Evolutionary conservation across 2,113 vertebrate genomes (phyloP), one percentile per base, ranked within the genome.

Genomic region (Cariama cristata): DNA sequence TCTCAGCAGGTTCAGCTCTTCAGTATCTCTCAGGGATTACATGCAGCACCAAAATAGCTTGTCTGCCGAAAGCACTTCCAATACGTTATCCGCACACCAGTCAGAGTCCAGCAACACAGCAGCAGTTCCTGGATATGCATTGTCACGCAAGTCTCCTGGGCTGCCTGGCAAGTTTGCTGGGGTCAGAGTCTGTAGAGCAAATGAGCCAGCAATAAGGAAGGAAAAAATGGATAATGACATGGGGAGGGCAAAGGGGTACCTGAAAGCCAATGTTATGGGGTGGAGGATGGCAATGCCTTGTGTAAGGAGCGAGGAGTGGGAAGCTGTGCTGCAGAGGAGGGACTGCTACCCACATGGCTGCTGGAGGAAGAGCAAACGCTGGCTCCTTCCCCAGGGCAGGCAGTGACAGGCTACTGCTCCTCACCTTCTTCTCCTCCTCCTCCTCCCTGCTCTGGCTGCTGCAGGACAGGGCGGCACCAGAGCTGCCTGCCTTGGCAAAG

Each of bases 401-500:
- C 85, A 90, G 58, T 56, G 79, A 91, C 90, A 92, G 71, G 93
- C 84, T 87, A 80, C 74, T 63, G 45, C 75, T 93, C 35, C 81
- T 90, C 6, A 0, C 24, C 28, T 59, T 14, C 66, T 76, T 40
- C 52, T 74, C 24, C 80, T 68, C 38, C 49, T 79, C 49, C 90
- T 79, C 69, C 71, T 88, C 87, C 40, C 82, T 66, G 52, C 52
- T 72, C 63, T 44, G 79, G 58, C 66, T 85, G 91, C 96, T 94
- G 87, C 6, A 0, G 87, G 95, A 96, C 92, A 94, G 96, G 95
- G 93, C 40, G 96, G 95, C 1, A 44, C 90, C 88, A 45, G 66
- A 21, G 30, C 52, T 72, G 53, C 80, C 93, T 95, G 73, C 81
- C 93, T 94, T 94, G 96, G 95, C 90, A 91, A 73, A 55, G 45